Percentiles rank a stretch among this genome's conserved stretches.
phyloP scores from a whole-genome alignment of 2,888 invertebrate species.

The Colletes collaris region DNA sequence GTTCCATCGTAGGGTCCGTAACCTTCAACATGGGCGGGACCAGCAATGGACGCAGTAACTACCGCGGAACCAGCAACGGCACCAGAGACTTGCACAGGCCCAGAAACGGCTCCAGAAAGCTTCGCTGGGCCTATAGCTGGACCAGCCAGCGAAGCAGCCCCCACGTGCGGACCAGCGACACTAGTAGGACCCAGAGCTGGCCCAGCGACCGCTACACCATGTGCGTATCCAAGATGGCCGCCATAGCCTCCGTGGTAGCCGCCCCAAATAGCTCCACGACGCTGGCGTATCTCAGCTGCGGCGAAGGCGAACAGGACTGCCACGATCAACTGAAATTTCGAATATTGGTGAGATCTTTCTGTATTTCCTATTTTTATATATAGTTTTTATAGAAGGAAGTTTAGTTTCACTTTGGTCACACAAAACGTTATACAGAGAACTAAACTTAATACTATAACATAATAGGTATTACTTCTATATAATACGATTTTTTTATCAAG shows the following conservation, averaged over 20 bases:
- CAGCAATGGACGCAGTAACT: conserved; percentile 78
- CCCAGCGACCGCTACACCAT: conserved; percentile 77
- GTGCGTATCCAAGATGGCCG: conserved; percentile 65
- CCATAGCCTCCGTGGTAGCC: conserved; percentile 68
- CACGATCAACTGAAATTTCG: conserved; percentile 72
- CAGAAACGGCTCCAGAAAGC: conserved; percentile 78
- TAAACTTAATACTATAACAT: too few species aligned
- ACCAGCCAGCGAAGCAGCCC: conserved; percentile 74
- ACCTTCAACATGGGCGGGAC: conserved; percentile 79
- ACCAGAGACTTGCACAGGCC: conserved; percentile 79
- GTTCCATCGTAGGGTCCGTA: conserved; percentile 62
- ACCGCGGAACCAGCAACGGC: conserved; percentile 79
- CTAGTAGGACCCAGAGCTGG: conserved; percentile 75
- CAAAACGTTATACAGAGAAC: too few species aligned
- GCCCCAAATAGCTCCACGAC: conserved; percentile 70
- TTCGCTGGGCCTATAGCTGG: conserved; percentile 78
- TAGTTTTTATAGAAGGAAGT: too few species aligned
- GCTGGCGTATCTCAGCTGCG: conserved; percentile 69
- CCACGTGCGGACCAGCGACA: conserved; percentile 77
- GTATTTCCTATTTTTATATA: too few species aligned
- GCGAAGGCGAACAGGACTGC: conserved; percentile 71
- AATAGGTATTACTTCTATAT: too few species aligned
- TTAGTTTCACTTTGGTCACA: too few species aligned
- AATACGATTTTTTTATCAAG: too few species aligned
- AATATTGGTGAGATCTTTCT: conserved; percentile 27